A percentile compares a stretch with the other conserved stretches of the same genome.
Evolutionary conservation across 2,888 invertebrate species (phyloP).

Genomic region (Teleiodes luculella): DNA sequence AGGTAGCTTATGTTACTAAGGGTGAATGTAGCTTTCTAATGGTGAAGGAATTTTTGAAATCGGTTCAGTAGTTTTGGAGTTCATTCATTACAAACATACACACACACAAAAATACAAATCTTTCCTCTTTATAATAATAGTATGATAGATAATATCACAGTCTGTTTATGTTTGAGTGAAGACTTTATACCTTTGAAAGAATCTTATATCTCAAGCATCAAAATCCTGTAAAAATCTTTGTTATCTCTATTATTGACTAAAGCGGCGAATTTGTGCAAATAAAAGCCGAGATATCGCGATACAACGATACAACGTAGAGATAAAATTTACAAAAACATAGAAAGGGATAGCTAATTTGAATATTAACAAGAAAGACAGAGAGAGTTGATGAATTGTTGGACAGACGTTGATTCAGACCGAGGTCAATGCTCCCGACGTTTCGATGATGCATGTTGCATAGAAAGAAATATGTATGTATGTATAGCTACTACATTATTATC

Average conservation of each 20-base stretch:
- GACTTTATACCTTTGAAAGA: too few species aligned
- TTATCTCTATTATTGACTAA: neutral
- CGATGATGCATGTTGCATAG: constrained; percentile 46
- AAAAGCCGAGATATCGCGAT: constrained; percentile 1
- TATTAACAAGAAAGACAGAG: constrained; percentile 29
- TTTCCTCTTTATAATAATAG: too few species aligned
- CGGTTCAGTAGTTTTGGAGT: too few species aligned
- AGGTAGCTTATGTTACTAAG: too few species aligned
- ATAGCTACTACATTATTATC: constrained; percentile 11
- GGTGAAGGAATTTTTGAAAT: too few species aligned
- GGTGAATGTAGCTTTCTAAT: too few species aligned
- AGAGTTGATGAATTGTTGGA: constrained; percentile 41
- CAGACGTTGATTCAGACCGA: constrained; percentile 47
- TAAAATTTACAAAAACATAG: constrained; percentile 2
- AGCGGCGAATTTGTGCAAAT: neutral
- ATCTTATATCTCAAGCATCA: too few species aligned
- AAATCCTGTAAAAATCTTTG: neutral
- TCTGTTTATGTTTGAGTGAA: too few species aligned
- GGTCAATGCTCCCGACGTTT: constrained; percentile 48
- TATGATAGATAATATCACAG: too few species aligned
- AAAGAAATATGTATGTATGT: constrained; percentile 11
- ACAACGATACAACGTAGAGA: neutral
- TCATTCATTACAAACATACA: too few species aligned
- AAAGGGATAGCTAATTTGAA: constrained; percentile 7
- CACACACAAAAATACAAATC: too few species aligned